These are phyloP conservation scores for Homalodisca vitripennis DNA, from an alignment of 1,140 invertebrate genomes.

Conservation along the genomic window DNA sequence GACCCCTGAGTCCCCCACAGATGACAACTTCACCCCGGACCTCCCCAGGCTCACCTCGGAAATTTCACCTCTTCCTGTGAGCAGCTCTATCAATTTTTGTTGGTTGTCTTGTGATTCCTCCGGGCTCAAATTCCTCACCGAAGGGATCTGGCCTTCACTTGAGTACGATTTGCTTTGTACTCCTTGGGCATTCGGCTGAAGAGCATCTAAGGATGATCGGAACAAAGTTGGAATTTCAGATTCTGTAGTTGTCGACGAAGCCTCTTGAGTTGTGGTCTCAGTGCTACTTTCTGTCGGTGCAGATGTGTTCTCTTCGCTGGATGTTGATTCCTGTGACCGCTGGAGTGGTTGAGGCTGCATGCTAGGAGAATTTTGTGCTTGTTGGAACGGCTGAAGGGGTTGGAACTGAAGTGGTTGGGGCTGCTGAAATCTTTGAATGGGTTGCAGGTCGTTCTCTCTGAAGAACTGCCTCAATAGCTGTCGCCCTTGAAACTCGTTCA, in stretches of 20 bases:
- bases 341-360: too few relatives aligned
- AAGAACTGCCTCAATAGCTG: constrained; percentile 7
- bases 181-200: not conserved
- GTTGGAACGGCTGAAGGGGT: not conserved
- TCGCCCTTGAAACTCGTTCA: constrained; percentile 3
- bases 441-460: not conserved
- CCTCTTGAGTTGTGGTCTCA: not conserved
- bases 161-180: not conserved
- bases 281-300: constrained; percentile 18
- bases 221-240: not conserved
- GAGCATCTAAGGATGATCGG: not conserved
- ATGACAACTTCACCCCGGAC: constrained; percentile 39
- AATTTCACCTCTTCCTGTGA: constrained; percentile 50
- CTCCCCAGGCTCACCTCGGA: constrained; percentile 49
- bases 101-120: constrained; percentile 52
- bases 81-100: constrained; percentile 52
- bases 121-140: constrained; percentile 42
- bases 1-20: constrained; percentile 47
- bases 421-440: not conserved
- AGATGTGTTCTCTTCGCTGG: not conserved
- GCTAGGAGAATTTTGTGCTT: not conserved
- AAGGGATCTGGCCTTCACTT: constrained; percentile 38
- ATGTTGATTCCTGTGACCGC: not conserved
- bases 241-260: not conserved
- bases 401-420: not conserved